A percentile compares a stretch with the other conserved stretches of the same genome.
phyloP scores from a whole-genome alignment of 2,888 invertebrate species.

The Sicus ferrugineus region DNA sequence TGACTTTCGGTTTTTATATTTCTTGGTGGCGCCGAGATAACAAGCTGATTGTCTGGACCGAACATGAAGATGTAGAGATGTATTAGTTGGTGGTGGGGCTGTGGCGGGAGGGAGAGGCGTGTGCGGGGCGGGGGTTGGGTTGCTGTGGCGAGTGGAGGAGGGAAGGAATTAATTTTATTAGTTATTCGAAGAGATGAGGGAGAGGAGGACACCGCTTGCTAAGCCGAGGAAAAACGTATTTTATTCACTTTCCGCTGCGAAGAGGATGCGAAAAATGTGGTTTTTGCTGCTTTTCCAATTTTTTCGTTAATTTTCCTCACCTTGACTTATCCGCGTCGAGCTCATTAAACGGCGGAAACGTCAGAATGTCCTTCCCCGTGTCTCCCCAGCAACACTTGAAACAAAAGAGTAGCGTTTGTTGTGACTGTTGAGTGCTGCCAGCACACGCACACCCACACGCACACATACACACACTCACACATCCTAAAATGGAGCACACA shows the following conservation, averaged over 20 bases:
- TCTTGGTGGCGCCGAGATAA: slow-evolving; percentile 27
- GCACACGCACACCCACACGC: no score
- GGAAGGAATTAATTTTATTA: background rate
- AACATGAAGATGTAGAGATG: background rate
- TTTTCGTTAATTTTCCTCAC: background rate
- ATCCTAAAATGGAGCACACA: no score
- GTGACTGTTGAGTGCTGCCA: no score
- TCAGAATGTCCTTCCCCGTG: no score
- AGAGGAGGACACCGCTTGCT: background rate
- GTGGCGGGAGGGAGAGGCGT: background rate
- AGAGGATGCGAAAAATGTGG: background rate
- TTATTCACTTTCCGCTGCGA: background rate
- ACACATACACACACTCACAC: no score
- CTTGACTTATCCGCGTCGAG: background rate
- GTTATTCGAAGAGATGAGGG: background rate
- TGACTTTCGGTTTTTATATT: slow-evolving; percentile 27
- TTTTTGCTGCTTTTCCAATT: background rate
- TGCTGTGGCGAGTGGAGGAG: background rate
- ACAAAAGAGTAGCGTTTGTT: background rate
- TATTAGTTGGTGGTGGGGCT: background rate
- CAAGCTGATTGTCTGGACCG: slow-evolving; percentile 23
- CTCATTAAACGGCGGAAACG: background rate
- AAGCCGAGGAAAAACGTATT: no score
- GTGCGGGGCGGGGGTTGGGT: background rate
- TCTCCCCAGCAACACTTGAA: no score